Percentiles rank a stretch among this genome's conserved stretches.
Conservation (phyloP, 2,888 invertebrate species). For the Noctua fimbriata region DNA sequence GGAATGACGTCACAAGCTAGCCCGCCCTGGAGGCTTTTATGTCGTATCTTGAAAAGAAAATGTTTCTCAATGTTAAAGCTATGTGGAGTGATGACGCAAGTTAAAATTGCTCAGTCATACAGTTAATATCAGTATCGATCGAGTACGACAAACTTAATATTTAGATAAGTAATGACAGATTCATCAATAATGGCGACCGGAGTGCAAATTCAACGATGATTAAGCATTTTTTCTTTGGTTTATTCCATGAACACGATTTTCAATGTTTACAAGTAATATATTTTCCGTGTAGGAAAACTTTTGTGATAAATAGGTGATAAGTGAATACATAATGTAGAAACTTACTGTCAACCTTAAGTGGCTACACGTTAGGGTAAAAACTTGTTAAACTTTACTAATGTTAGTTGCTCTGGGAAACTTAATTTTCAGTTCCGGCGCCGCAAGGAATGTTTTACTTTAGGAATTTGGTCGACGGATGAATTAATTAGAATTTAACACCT, state of each 20-base stretch:
- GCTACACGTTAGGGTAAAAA: constrained; percentile 2
- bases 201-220: not conserved
- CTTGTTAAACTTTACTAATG: constrained; percentile 19
- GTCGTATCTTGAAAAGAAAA: constrained; percentile 16
- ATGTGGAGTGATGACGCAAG: not conserved
- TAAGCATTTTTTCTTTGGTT: not conserved
- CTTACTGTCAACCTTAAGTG: not conserved
- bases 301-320: not conserved
- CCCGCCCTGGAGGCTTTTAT: constrained; percentile 35
- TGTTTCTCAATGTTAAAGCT: not conserved
- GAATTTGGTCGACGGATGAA: constrained; percentile 15
- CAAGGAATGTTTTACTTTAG: not conserved
- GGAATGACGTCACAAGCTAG: constrained; percentile 40
- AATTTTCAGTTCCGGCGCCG: not conserved
- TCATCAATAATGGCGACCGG: constrained; percentile 4
- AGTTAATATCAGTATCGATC: constrained; percentile 2
- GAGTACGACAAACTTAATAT: not conserved
- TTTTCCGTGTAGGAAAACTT: not conserved
- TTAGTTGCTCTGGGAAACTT: not conserved
- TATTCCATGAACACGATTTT: not conserved
- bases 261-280: not conserved
- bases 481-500: constrained; percentile 25
- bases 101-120: constrained; percentile 9
- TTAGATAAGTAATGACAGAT: not conserved
- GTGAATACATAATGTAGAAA: not conserved